Base-by-base conservation (phyloP, 1,140 invertebrate species). In the Adelges cooleyi region DNA sequence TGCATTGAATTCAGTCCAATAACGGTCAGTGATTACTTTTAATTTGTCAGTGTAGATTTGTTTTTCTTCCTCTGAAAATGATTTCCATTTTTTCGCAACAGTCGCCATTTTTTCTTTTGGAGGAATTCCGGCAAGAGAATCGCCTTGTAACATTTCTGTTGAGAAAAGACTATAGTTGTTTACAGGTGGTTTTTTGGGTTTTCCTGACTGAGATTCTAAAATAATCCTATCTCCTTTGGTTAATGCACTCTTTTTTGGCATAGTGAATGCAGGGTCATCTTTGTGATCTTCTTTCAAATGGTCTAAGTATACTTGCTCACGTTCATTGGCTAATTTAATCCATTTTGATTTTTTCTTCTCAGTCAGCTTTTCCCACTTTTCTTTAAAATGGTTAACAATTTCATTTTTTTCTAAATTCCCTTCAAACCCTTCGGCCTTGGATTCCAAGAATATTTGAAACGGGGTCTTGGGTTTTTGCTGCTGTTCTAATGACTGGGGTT, bases 291-390 rank as follows among this genome's bases (percentile, higher is more conserved):
- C 56, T 29, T 62, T 62, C 5, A 62, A 9, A 48, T 48, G 42
- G 1, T 3, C 44, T 33, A 62, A 62, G 33, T 62, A 62, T 48
- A 9, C 20, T 2, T 62, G 23, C 22, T 62, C 56, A 15, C 56
- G 25, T 27, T 62, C 56, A 1, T 62, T 46, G 5, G 56, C 56
- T n/a, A 62, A 62, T 46, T 46, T 62, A 48, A 62, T 62, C 42
- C 42, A 62, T 20, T 62, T 62, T 33, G 56, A 62, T 48, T 62
- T 62, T 62, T 62, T 62, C 18, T 62, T 62, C 33, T 62, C 56
- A n/a, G 56, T 13, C 56, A 62, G 44, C 13, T 13, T 29, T 8
- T 62, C 42, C 56, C 56, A 62, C n/a, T 62, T 48, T 48, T 62
- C 56, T 62, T 62, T 62, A 1, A 29, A 48, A 33, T 62, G 18